Conservation (phyloP, 1,140 invertebrate species). For the Leguminivora glycinivorella region DNA sequence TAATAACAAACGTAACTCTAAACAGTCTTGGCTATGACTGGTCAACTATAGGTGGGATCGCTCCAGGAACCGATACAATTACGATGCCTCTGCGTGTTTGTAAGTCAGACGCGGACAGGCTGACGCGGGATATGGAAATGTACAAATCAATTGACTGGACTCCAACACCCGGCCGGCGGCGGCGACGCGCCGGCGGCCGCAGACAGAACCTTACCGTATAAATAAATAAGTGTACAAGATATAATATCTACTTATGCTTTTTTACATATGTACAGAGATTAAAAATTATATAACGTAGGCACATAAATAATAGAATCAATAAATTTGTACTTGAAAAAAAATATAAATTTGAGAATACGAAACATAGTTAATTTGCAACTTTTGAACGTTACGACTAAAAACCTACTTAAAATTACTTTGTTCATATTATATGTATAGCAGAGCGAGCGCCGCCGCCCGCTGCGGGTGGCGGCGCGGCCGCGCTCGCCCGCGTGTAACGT, state of each 20-base stretch:
- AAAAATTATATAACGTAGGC: conserved; percentile 68
- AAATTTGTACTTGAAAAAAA: conserved; percentile 75
- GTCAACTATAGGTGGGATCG: conserved; percentile 72
- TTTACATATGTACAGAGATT: conserved; percentile 75
- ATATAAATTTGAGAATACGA: conserved; percentile 60
- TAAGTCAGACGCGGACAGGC: background rate
- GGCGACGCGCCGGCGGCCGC: conserved; percentile 33
- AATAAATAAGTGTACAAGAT: conserved; percentile 76
- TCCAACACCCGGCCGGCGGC: conserved; percentile 35
- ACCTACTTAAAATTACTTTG: conserved; percentile 73
- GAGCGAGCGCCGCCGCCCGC: conserved; percentile 44
- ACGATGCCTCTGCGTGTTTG: conserved; percentile 15
- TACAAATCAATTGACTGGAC: conserved; percentile 51
- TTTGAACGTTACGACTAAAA: conserved; percentile 61
- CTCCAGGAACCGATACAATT: conserved; percentile 53
- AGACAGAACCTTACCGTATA: conserved; percentile 54
- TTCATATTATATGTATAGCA: conserved; percentile 63
- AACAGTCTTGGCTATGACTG: conserved; percentile 74
- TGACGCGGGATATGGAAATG: conserved; percentile 12
- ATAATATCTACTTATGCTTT: conserved; percentile 74
- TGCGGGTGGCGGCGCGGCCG: conserved; percentile 34
- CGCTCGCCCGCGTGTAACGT: conserved; percentile 48
- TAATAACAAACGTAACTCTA: conserved; percentile 67
- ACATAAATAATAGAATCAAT: conserved; percentile 68
- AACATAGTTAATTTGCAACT: conserved; percentile 57